Evolutionary conservation across 1,140 invertebrate species (phyloP), one percentile per base, ranked within the genome.

Genomic region (Caenorhabditis brenneri): DNA sequence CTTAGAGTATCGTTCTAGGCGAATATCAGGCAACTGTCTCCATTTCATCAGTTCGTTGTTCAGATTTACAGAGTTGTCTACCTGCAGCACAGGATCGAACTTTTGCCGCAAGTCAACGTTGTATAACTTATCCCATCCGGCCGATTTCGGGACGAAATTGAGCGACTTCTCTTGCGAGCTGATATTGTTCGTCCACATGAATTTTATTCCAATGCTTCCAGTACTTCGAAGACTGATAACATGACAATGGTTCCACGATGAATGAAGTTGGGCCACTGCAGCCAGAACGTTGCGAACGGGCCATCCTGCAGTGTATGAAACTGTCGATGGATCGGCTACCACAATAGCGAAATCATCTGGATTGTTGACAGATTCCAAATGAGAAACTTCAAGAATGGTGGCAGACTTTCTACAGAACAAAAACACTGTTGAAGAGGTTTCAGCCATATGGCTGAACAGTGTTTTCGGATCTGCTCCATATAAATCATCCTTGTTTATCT

Each of bases 11-110:
- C 93, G 92, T 3, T 96, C 94, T 79, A 99, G 92, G 92, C 99
- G 93, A 42, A 99, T 92, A 81, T 96, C 93, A 2, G 97, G 97
- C 19, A 96, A 93, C 6, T 99, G 91, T 29, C 97, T 93, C 98
- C 98, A 99, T 91, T 97, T 95, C 96, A 99, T 99, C 79, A 99
- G 91, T 91, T 96, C 97, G 58, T 99, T 92, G 93, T 99, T 99
- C 7, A 99, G 92, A 91, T 97, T 94, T 2, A 97, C 94, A 24
- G 96, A 94, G 87, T 94, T 94, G 88, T 96, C 95, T 9, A 95
- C 94, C 88, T 97, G 92, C 88, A 95, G 69, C 16, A 69, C 58
- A 9, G 84, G 84, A 60, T 85, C 58, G 29, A 85, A 60, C 24
- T 85, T n/a, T 15, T 74, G 58, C 9, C 33, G 65, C 10, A 85